Evolutionary conservation across 2,888 invertebrate genomes (phyloP).

Genomic region (Cheilosia vulpina): DNA sequence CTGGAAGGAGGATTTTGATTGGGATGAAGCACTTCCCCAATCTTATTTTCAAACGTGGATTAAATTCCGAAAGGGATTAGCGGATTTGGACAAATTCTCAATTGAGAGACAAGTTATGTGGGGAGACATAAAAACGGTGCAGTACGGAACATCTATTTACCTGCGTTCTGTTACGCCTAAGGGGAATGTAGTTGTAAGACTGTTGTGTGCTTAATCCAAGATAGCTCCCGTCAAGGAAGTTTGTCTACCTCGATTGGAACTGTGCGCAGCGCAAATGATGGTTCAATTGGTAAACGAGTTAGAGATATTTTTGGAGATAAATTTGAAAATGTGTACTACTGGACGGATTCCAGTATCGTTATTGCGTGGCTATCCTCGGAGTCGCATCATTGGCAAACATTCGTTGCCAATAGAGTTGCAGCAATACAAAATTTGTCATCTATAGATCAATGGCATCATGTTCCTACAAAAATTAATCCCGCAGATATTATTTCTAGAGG

Average conservation of each 20-base stretch:
- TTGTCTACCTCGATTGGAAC: constrained; percentile 49
- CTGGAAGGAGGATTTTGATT: constrained; percentile 11
- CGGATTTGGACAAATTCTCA: not conserved
- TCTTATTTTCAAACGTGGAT: not conserved
- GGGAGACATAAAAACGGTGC: not conserved
- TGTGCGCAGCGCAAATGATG: constrained; percentile 47
- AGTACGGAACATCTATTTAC: not conserved
- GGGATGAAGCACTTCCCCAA: constrained; percentile 6
- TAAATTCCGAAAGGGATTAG: not conserved
- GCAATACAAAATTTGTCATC: constrained; percentile 45
- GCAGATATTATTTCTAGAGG: constrained; percentile 61
- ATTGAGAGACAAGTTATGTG: not conserved
- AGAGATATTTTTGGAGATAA: not conserved
- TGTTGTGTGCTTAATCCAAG: constrained; percentile 39
- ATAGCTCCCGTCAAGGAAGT: constrained; percentile 34
- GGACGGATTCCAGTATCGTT: constrained; percentile 58
- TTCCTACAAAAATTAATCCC: constrained; percentile 45
- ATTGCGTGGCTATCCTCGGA: constrained; percentile 48
- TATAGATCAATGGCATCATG: constrained; percentile 40
- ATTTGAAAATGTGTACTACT: constrained; percentile 33
- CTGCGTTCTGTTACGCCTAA: not conserved
- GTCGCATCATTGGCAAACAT: constrained; percentile 52
- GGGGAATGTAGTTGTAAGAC: not conserved
- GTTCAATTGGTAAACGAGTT: constrained; percentile 49
- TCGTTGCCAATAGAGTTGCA: constrained; percentile 59